phyloP scores from a whole-genome alignment of 2,888 invertebrate genomes.

The Carpatolechia fugitivella region DNA sequence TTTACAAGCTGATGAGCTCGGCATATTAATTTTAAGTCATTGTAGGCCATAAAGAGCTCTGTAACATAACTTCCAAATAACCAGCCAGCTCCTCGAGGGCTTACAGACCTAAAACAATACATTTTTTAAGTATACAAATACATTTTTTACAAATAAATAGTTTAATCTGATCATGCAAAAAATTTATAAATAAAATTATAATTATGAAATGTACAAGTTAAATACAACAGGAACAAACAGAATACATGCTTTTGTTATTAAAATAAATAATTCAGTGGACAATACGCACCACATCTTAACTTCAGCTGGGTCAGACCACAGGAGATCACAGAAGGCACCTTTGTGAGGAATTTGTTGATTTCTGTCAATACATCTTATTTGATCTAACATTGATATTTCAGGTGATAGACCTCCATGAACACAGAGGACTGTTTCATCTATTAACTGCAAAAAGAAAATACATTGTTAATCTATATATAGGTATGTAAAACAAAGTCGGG shows the following conservation, averaged over 20 bases:
- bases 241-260: too few species aligned
- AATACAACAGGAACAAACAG: too few species aligned
- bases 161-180: neutral
- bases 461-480: neutral
- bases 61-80: constrained; percentile 97
- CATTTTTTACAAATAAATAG: too few species aligned
- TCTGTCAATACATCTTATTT: constrained; percentile 96
- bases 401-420: constrained; percentile 99
- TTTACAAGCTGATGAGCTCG: constrained; percentile 99
- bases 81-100: constrained; percentile 98
- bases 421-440: constrained; percentile 98
- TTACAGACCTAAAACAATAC: constrained; percentile 82
- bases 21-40: constrained; percentile 95
- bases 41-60: constrained; percentile 95
- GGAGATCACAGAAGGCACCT: constrained; percentile 98
- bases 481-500: too few species aligned
- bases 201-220: too few species aligned
- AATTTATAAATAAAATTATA: neutral
- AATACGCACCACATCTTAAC: constrained; percentile 89
- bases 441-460: constrained; percentile 82
- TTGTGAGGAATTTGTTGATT: constrained; percentile 99
- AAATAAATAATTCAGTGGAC: too few species aligned
- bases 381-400: constrained; percentile 96
- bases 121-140: too few species aligned
- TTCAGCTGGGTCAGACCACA: constrained; percentile 99